Evolutionary conservation across 2,888 invertebrate species (phyloP), one percentile per base, ranked within the genome.

Genomic region (Agonopterix arenella): DNA sequence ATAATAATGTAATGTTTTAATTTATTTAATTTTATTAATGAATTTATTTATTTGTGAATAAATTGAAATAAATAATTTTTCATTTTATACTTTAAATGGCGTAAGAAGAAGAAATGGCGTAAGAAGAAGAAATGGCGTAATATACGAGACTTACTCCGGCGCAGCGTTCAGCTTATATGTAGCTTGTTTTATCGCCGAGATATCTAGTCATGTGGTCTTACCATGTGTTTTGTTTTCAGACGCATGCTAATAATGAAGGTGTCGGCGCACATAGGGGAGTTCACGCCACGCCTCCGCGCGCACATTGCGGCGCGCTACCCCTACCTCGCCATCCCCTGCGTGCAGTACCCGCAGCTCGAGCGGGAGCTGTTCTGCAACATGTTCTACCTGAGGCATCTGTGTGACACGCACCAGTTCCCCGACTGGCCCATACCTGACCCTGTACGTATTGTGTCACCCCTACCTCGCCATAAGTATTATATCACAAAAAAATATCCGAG

Each of bases 401-500:
- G 98, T 84, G 98, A 99, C 84, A 94, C 92, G 5, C 86, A 84
- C 40, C 92, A 93, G 64, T 99, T 99, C 89, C 98, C 98, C 4
- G 95, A 98, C 76, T 99, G 99, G 99, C 97, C 98, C 2, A 98
- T 99, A 73, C 93, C 95, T 11, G 96, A 98, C 71, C 97, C 99
- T 45, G 97, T 98, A 79, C 90, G 92, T 11, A 43, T 11, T 43
- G 43, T 11, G 43, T 58, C 99, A 98, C 89, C 97, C 97, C 47
- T 98, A 98, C 84, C 94, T 98, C 66, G 96, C 98, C 43, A 96
- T 99, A 63, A 98, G n/a, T n/a, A n/a, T n/a, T 2, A 13, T 2
- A 13, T 2, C 13, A 13, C 2, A 13, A 13, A 13, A 13, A 13
- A 13, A 1, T 1, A 13, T 13, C 13, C 1, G 13, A 13, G 13